Conservation (phyloP, 1,140 invertebrate genomes). For the Zeugodacus cucurbitae region DNA sequence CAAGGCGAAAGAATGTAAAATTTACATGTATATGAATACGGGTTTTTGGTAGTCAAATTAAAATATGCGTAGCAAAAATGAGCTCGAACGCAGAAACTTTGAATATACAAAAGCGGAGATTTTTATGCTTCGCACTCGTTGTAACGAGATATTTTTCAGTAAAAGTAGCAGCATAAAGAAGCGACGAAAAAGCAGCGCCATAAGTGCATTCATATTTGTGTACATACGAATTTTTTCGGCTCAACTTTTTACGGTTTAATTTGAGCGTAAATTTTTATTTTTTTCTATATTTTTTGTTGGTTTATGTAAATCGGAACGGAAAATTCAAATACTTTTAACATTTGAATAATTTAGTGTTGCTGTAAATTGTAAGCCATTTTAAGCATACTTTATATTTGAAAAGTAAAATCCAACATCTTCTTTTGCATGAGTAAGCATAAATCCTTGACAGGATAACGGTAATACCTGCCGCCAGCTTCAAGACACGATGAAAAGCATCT, state of each 20-base stretch:
- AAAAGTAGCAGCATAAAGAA: not conserved
- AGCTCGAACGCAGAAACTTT: not conserved
- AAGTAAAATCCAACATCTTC: not conserved
- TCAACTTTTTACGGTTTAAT: not conserved
- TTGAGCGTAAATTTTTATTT: not conserved
- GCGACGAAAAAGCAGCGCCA: not conserved
- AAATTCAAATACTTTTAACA: not conserved
- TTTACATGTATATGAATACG: too few species aligned
- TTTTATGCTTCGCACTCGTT: not conserved
- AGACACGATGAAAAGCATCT: not conserved
- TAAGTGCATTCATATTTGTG: not conserved
- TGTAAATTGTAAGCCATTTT: not conserved
- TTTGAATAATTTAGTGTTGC: not conserved
- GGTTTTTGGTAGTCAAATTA: not conserved
- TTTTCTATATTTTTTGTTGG: not conserved
- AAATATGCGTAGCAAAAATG: constrained; percentile 14
- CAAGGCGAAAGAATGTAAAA: constrained; percentile 46
- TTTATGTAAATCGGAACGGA: not conserved
- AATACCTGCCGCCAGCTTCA: not conserved
- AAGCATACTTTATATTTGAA: not conserved
- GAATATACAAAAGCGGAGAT: not conserved
- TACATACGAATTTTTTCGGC: not conserved
- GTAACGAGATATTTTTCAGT: not conserved
- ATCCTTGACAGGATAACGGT: constrained; percentile 28
- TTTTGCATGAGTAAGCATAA: not conserved